Percentiles rank a stretch among this genome's conserved stretches.
phyloP scores from a whole-genome alignment of 2,797 vertebrate genomes.

The Crenuchus spilurus region DNA sequence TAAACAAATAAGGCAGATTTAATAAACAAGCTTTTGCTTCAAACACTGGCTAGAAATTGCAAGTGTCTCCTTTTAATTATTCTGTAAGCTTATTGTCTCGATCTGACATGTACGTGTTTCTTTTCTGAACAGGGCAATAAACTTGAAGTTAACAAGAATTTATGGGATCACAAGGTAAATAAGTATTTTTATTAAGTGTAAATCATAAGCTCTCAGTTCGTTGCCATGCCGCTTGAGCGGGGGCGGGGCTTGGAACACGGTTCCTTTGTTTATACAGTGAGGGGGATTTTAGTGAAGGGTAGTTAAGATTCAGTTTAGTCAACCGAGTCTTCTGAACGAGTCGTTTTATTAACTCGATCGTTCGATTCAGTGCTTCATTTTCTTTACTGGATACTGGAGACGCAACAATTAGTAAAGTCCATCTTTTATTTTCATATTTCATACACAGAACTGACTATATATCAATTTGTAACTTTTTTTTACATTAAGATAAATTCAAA shows the following conservation, averaged over 20 bases:
- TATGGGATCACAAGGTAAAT: constrained; percentile 85
- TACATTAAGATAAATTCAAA: too few relatives aligned
- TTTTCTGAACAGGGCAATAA: constrained; percentile 70
- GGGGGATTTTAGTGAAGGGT: constrained; percentile 48
- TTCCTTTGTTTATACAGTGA: constrained; percentile 77
- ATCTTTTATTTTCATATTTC: too few relatives aligned
- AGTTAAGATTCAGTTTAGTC: background rate
- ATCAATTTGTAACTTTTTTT: too few relatives aligned
- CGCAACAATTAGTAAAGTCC: background rate
- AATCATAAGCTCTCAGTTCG: constrained; percentile 13
- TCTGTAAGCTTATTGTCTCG: constrained; percentile 42
- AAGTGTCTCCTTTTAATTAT: constrained; percentile 10
- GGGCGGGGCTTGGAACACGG: constrained; percentile 44
- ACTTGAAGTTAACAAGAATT: constrained; percentile 73
- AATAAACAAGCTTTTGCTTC: background rate
- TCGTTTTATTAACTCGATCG: background rate
- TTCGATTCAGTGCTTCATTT: background rate
- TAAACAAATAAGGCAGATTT: constrained; percentile 19
- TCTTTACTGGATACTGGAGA: background rate
- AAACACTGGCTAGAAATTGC: background rate
- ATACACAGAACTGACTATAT: too few relatives aligned
- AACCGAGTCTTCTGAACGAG: background rate
- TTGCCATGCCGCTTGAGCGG: constrained; percentile 29
- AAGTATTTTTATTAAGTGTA: constrained; percentile 3
- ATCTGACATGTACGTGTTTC: constrained; percentile 59